Evolutionary conservation across 2,888 invertebrate genomes (phyloP).

Genomic region (Chrysodeixis includens): DNA sequence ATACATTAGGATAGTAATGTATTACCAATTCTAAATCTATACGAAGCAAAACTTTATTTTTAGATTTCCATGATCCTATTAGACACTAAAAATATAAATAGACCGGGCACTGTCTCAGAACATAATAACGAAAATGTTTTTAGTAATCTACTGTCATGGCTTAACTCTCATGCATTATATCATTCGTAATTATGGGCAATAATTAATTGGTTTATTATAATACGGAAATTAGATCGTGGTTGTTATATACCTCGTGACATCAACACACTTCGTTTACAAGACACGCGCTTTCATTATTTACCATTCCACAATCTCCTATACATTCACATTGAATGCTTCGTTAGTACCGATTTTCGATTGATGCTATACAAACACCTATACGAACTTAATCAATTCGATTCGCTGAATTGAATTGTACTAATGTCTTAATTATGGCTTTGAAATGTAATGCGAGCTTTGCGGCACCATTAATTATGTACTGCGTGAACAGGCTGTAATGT

Average conservation of each 20-base stretch:
- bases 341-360: slow-evolving; percentile 50
- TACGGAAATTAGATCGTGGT: background rate
- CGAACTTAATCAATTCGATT: slow-evolving; percentile 55
- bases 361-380: slow-evolving; percentile 40
- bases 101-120: no score
- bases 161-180: no score
- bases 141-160: no score
- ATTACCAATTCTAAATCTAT: no score
- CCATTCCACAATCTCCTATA: slow-evolving; percentile 16
- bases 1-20: background rate
- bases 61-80: no score
- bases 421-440: slow-evolving; percentile 44
- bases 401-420: slow-evolving; percentile 47
- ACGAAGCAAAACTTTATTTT: no score
- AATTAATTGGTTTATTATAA: background rate
- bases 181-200: no score
- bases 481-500: slow-evolving; percentile 9
- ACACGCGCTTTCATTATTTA: slow-evolving; percentile 11
- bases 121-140: no score
- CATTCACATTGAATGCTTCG: slow-evolving; percentile 56
- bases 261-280: background rate
- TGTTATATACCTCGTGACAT: background rate
- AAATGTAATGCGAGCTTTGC: slow-evolving; percentile 32
- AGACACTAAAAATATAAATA: no score
- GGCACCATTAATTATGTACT: slow-evolving; percentile 35